Evolutionary conservation across 1,140 invertebrate genomes (phyloP), one percentile per base, ranked within the genome.

Genomic region (Eumeta japonica): DNA sequence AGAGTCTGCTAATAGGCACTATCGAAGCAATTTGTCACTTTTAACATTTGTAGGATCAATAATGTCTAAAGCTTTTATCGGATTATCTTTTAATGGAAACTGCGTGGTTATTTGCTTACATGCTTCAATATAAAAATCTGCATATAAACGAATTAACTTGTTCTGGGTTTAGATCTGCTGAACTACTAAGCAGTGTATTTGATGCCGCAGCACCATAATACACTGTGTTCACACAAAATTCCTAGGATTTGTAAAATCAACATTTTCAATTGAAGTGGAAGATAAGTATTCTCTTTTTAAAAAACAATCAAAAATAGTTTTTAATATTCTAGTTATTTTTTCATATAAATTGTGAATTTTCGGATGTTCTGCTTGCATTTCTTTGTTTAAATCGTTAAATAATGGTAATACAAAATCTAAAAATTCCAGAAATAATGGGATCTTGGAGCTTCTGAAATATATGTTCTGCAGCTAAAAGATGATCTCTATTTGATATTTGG

Each of bases 311-410:
- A n/a, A n/a, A n/a, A n/a, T n/a, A n/a, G n/a, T n/a, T n/a, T n/a
- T n/a, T n/a, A n/a, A n/a, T n/a, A n/a, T n/a, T n/a, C n/a, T n/a
- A n/a, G n/a, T n/a, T n/a, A n/a, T n/a, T n/a, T n/a, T n/a, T n/a
- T n/a, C n/a, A n/a, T n/a, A n/a, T 37, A 29, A 37, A 37, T 29
- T 37, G 28, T 41, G 28, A 31, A 41, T 51, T n/a, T n/a, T 53
- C 35, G 51, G 46, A 14, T 36, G 33, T 44, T 45, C 43, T 28
- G 47, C 37, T 42, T 55, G 52, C 48, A 53, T 50, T 48, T 54
- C n/a, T 45, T 42, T 48, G 27, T 54, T 54, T 20, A 52, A 34
- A 40, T 50, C 35, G 36, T 15, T 46, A 37, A 56, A 50, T 17
- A 46, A 41, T 35, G 50, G 40, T 37, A 56, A 45, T 15, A 47